Evolutionary conservation across 2,113 vertebrate genomes (phyloP).

Genomic region (Lasiurus cinereus): DNA sequence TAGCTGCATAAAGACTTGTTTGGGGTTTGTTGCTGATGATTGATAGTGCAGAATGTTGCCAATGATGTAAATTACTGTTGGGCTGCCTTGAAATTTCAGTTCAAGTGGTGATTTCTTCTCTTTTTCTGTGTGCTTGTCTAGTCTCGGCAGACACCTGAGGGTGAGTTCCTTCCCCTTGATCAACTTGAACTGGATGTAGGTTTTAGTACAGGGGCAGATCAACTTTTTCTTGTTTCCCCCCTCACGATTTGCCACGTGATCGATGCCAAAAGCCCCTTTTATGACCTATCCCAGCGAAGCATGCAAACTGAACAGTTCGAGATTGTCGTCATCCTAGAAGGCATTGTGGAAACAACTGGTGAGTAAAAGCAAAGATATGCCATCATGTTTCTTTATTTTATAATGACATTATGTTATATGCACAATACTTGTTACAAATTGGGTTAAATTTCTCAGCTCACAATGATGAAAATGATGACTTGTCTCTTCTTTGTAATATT

Average conservation of each 20-base stretch:
- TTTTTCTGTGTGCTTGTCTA: constrained; percentile 87
- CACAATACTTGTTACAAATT: neutral
- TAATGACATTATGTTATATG: constrained; percentile 42
- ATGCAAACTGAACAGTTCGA: constrained; percentile 99
- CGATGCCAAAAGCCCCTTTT: constrained; percentile 99
- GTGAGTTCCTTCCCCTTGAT: constrained; percentile 98
- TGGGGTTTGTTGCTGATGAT: constrained; percentile 68
- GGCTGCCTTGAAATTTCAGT: constrained; percentile 78
- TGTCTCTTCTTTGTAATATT: constrained; percentile 34
- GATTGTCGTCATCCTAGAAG: constrained; percentile 99
- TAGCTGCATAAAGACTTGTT: constrained; percentile 76
- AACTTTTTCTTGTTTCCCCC: constrained; percentile 99
- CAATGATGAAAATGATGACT: constrained; percentile 27
- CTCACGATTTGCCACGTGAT: constrained; percentile 99
- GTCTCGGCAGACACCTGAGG: constrained; percentile 99
- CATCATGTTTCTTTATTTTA: constrained; percentile 53
- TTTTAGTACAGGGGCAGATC: constrained; percentile 98
- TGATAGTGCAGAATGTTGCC: constrained; percentile 81
- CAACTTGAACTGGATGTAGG: constrained; percentile 99
- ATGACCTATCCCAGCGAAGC: constrained; percentile 98
- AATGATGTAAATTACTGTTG: constrained; percentile 82
- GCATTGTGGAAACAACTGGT: constrained; percentile 99
- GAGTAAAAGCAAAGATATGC: constrained; percentile 83
- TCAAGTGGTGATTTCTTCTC: constrained; percentile 82
- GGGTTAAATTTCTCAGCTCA: neutral